These are phyloP conservation scores for Acanthacorydalis orientalis DNA, from an alignment of 2,888 invertebrate species.

Conservation along the genomic window DNA sequence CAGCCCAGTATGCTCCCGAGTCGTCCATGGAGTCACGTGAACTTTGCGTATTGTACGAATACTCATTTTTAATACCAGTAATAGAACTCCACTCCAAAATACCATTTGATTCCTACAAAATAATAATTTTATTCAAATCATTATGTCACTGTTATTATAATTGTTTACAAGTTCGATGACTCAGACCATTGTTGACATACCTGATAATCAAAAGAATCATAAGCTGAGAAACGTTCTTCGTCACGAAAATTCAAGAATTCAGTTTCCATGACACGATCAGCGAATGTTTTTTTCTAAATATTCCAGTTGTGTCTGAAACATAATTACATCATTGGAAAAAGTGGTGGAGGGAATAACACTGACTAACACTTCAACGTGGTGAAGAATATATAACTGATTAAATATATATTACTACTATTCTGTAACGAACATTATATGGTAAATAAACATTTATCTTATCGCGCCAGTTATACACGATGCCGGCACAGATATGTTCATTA, in stretches of 20 bases:
- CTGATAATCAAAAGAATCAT: neutral
- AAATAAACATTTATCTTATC: too few relatives aligned
- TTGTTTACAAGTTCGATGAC: neutral
- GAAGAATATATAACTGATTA: too few relatives aligned
- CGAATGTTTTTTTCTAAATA: too few relatives aligned
- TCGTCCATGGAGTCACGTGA: conserved; percentile 10
- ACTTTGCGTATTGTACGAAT: neutral
- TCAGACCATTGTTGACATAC: neutral
- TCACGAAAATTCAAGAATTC: conserved; percentile 30
- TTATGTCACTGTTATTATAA: neutral
- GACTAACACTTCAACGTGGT: too few relatives aligned
- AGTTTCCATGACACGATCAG: conserved; percentile 26
- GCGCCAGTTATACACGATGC: too few relatives aligned
- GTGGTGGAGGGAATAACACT: too few relatives aligned
- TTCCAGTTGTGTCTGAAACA: too few relatives aligned
- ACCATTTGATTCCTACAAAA: neutral
- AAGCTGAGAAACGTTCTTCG: conserved; percentile 29
- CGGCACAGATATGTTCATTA: too few relatives aligned
- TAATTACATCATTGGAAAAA: too few relatives aligned
- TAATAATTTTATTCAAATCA: neutral
- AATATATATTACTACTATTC: too few relatives aligned
- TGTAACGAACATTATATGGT: too few relatives aligned
- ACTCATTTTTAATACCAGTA: conserved; percentile 1
- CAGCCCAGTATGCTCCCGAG: conserved; percentile 13
- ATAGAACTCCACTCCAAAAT: neutral